These are phyloP conservation scores for Engystomops pustulosus DNA, from an alignment of 2,113 vertebrate species.

Conservation along the genomic window DNA sequence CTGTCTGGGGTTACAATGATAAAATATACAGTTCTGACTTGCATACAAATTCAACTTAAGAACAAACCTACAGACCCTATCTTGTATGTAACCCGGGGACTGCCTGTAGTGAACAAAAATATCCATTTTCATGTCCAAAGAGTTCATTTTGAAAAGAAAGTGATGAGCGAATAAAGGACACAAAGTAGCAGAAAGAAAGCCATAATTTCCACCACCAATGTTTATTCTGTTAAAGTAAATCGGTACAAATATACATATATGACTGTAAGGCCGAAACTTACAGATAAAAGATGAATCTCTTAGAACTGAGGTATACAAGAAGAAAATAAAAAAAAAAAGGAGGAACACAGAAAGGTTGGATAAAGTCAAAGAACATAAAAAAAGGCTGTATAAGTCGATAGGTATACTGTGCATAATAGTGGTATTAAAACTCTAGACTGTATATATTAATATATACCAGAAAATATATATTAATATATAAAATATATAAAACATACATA, in stretches of 20 bases:
- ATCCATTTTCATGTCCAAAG: too few relatives aligned
- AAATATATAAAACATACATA: constrained; percentile 35
- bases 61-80: too few relatives aligned
- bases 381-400: constrained; percentile 27
- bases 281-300: constrained; percentile 39
- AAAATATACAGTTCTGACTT: too few relatives aligned
- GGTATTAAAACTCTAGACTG: constrained; percentile 48
- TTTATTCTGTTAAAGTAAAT: constrained; percentile 90
- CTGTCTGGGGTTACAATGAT: too few relatives aligned
- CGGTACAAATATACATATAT: constrained; percentile 81
- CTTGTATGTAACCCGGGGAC: too few relatives aligned
- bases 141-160: too few relatives aligned
- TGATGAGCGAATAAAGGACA: background rate
- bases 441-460: constrained; percentile 48
- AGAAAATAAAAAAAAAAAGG: constrained; percentile 26
- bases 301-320: constrained; percentile 47
- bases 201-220: constrained; percentile 77
- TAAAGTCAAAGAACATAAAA: constrained; percentile 18
- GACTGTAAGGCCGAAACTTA: constrained; percentile 32
- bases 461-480: constrained; percentile 53
- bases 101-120: too few relatives aligned
- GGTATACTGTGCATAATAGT: constrained; percentile 53
- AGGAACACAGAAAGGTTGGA: background rate
- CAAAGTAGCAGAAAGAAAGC: constrained; percentile 57
- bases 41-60: too few relatives aligned